These are phyloP conservation scores for Drosophila jambulina DNA, from an alignment of 1,140 invertebrate genomes.

Conservation along the genomic window DNA sequence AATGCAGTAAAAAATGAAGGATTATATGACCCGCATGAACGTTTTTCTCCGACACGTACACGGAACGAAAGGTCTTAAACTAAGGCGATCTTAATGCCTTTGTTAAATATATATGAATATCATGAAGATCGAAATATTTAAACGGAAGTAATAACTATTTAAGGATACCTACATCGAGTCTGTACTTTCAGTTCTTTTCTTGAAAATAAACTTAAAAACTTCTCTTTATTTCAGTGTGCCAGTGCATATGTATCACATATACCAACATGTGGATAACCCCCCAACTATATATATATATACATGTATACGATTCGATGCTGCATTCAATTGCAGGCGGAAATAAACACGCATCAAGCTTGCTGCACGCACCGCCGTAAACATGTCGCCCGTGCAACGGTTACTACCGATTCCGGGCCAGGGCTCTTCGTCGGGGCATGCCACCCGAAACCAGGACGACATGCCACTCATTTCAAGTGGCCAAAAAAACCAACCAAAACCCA, in stretches of 20 bases:
- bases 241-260: constrained; percentile 12
- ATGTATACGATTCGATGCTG: constrained; percentile 41
- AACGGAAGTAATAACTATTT: not conserved
- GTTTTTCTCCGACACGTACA: constrained; percentile 7
- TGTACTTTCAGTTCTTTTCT: too few species aligned
- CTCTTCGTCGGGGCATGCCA: constrained; percentile 46
- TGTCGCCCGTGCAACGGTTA: constrained; percentile 51
- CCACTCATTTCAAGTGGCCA: constrained; percentile 67
- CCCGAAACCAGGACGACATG: constrained; percentile 64
- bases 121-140: not conserved
- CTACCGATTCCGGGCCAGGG: constrained; percentile 12
- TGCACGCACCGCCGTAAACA: constrained; percentile 74
- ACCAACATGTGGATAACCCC: not conserved
- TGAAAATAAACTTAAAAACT: not conserved
- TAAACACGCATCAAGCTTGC: constrained; percentile 69
- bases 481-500: constrained; percentile 11
- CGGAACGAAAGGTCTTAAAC: not conserved
- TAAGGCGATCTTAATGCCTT: not conserved
- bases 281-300: constrained; percentile 7
- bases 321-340: constrained; percentile 59
- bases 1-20: constrained; percentile 59
- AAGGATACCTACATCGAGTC: not conserved
- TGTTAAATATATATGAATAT: not conserved
- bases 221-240: not conserved
- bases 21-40: constrained; percentile 49